Evolutionary conservation across 1,140 invertebrate genomes (phyloP).

Genomic region (Drosophila bocqueti): DNA sequence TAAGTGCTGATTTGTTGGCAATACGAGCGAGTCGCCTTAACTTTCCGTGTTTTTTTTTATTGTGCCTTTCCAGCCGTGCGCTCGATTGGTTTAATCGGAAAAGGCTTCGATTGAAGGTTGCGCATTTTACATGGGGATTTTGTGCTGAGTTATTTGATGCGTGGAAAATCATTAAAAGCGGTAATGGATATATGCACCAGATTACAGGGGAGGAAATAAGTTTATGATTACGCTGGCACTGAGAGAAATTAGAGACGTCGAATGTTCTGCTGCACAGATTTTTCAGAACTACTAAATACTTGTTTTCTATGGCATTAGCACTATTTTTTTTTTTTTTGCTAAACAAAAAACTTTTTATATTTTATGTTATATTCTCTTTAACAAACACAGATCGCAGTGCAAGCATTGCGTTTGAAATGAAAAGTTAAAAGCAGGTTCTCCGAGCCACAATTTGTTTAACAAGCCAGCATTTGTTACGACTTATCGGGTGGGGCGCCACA

Average conservation of each 20-base stretch:
- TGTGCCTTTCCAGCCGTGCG: slow-evolving; percentile 12
- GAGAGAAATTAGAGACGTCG: background rate
- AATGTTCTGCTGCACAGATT: background rate
- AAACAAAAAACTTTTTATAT: background rate
- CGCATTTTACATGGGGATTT: slow-evolving; percentile 33
- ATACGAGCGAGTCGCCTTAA: slow-evolving; percentile 31
- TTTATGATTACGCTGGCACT: slow-evolving; percentile 6
- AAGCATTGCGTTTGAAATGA: slow-evolving; percentile 1
- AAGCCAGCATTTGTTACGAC: slow-evolving; percentile 40
- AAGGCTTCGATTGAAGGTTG: slow-evolving; percentile 15
- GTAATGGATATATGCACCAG: slow-evolving; percentile 11
- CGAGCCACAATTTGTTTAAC: slow-evolving; percentile 20
- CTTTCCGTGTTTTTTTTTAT: slow-evolving; percentile 14
- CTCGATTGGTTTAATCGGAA: slow-evolving; percentile 50
- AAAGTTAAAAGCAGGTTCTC: slow-evolving; percentile 2
- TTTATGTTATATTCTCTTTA: background rate
- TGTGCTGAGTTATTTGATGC: slow-evolving; percentile 26
- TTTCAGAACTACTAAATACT: background rate
- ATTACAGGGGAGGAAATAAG: background rate
- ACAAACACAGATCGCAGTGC: background rate
- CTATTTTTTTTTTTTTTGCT: background rate
- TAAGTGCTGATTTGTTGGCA: slow-evolving; percentile 73
- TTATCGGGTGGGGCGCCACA: slow-evolving; percentile 12
- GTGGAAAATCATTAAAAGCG: slow-evolving; percentile 16
- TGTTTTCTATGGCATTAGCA: background rate